phyloP scores from a whole-genome alignment of 2,113 vertebrate genomes.

The Lycaon pictus region DNA sequence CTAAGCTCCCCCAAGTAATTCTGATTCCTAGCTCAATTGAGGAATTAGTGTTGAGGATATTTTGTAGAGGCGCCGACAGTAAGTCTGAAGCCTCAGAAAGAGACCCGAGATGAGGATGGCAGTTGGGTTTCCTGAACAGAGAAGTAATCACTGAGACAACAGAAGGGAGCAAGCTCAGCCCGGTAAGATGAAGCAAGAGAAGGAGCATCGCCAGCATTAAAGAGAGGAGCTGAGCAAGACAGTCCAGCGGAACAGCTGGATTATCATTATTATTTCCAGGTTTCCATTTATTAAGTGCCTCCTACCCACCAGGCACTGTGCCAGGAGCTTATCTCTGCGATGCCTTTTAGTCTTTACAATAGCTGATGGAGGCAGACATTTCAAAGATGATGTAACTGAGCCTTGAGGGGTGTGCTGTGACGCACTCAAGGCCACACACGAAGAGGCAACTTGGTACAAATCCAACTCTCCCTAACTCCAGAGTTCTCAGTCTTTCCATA shows the following conservation, averaged over 20 bases:
- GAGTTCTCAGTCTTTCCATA: not conserved
- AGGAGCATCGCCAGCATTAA: not conserved
- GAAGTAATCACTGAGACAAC: not conserved
- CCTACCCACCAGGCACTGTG: not conserved
- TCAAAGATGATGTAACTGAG: not conserved
- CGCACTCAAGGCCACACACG: not conserved
- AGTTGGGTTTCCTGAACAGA: slow-evolving; percentile 23
- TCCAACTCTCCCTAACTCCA: not conserved
- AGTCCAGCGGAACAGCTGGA: not conserved
- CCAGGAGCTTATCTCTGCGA: not conserved
- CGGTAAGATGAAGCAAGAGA: not conserved
- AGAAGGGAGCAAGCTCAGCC: not conserved
- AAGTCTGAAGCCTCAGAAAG: not conserved
- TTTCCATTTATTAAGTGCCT: not conserved
- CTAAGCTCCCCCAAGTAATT: not conserved
- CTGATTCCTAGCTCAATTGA: not conserved
- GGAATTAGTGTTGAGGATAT: not conserved
- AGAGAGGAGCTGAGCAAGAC: not conserved
- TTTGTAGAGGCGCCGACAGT: not conserved
- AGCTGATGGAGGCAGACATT: not conserved
- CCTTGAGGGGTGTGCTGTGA: not conserved
- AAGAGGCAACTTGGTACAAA: not conserved
- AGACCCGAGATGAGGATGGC: not conserved
- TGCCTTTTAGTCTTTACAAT: not conserved
- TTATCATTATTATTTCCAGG: not conserved